Percentiles rank a stretch among this genome's conserved stretches.
phyloP scores from a whole-genome alignment of 1,140 invertebrate species.

The Littorina saxatilis region DNA sequence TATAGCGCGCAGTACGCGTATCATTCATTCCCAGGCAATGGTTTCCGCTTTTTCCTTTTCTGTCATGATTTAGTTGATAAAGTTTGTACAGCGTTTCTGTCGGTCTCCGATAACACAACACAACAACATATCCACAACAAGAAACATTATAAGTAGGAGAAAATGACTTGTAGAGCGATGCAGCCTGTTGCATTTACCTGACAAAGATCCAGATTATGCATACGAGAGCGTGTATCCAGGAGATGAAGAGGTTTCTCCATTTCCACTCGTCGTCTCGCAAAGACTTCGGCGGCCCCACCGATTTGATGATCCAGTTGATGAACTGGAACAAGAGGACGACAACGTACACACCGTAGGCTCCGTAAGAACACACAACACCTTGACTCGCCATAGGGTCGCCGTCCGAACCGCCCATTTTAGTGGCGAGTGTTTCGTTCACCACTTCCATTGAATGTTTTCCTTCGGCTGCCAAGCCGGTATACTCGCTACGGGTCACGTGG shows the following conservation, averaged over 20 bases:
- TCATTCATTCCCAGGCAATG: too few species aligned
- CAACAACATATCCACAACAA: too few species aligned
- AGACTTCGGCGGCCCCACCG: constrained; percentile 50
- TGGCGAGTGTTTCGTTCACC: background rate
- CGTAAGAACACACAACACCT: constrained; percentile 10
- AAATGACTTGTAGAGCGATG: too few species aligned
- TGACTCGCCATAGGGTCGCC: background rate
- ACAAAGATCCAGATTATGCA: constrained; percentile 60
- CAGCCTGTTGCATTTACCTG: constrained; percentile 50
- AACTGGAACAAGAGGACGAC: constrained; percentile 54
- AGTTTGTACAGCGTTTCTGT: too few species aligned
- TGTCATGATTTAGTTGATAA: too few species aligned
- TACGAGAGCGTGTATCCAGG: constrained; percentile 66
- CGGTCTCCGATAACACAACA: too few species aligned
- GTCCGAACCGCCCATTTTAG: constrained; percentile 12
- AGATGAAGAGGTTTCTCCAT: constrained; percentile 67
- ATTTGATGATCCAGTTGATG: constrained; percentile 49
- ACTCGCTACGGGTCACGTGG: constrained; percentile 11
- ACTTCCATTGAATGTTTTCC: constrained; percentile 13
- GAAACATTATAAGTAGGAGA: too few species aligned
- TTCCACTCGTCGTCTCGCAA: constrained; percentile 56
- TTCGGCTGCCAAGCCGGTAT: background rate
- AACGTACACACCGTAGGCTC: constrained; percentile 42
- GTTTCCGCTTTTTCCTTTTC: too few species aligned
- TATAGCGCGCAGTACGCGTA: too few species aligned